A percentile compares a stretch with the other conserved stretches of the same genome.
Evolutionary conservation across 1,140 invertebrate genomes (phyloP).

Genomic region (Conus ventricosus): DNA sequence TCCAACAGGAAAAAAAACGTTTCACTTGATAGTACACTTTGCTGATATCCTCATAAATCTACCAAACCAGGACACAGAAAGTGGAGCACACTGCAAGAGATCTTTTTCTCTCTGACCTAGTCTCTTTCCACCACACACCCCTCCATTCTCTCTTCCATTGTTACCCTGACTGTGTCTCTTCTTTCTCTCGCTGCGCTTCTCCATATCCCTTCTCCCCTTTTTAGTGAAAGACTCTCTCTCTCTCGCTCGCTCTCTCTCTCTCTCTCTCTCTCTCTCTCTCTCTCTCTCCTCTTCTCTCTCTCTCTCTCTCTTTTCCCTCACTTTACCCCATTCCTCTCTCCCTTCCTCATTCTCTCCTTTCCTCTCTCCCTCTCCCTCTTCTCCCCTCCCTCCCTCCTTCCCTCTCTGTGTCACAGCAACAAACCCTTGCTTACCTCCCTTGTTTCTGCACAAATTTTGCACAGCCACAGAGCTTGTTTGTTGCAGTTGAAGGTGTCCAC

Average conservation of each 20-base stretch:
- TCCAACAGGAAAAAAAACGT: too few relatives aligned
- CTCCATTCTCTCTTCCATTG: too few relatives aligned
- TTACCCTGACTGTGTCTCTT: too few relatives aligned
- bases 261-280: not conserved
- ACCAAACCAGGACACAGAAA: too few relatives aligned
- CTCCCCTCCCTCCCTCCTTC: not conserved
- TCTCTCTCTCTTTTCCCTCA: not conserved
- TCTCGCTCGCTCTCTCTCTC: not conserved
- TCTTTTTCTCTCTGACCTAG: not conserved
- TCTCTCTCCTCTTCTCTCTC: not conserved
- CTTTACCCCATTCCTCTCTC: too few relatives aligned
- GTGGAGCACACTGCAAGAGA: too few relatives aligned
- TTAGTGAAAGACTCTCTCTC: not conserved
- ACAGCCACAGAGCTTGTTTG: constrained; percentile 84
- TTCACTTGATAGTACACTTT: too few relatives aligned
- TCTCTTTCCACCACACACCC: not conserved
- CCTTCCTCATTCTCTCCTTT: too few relatives aligned
- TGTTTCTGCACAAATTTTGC: constrained; percentile 97
- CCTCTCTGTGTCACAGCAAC: not conserved
- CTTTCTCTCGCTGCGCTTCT: not conserved
- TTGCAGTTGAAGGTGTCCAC: constrained; percentile 84
- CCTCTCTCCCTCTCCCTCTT: too few relatives aligned
- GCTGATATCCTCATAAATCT: too few relatives aligned
- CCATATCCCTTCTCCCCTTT: not conserved
- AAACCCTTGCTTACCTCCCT: constrained; percentile 80